Evolutionary conservation across 2,797 vertebrate species (phyloP), one percentile per base, ranked within the genome.

Genomic region (Eptatretus atami): DNA sequence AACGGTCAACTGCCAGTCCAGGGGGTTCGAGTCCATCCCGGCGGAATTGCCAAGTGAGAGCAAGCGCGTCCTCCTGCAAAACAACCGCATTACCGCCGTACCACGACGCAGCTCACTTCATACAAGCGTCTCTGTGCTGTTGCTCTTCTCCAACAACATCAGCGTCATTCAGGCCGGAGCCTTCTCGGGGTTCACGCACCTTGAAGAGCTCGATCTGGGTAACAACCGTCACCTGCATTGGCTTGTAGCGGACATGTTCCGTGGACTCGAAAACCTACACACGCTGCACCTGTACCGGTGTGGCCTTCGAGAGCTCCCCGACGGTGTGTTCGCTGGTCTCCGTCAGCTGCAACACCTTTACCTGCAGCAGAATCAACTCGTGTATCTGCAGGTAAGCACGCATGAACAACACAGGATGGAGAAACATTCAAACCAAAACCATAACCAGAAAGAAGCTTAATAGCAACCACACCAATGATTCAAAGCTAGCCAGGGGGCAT

Each of bases 111-210:
- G 86, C 75, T n/a, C 57, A n/a, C 87, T 98, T 76, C 88, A 82
- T 71, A 72, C 82, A 4, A 79, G 82, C 69, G 82, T 84, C 11
- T 82, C 93, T 73, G 94, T 84, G 25, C 79, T 98, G 61, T 96
- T 88, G 92, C 81, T 98, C 73, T 98, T 96, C 74, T 88, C 86
- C 74, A 98, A 98, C 74, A 96, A 98, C 73, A 86, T 98, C 72
- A 86, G 84, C 12, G 86, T 82, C 75, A 87, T 98, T 0, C 84
- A 93, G 73, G 83, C 90, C 13, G 77, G 77, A 65, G 84, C 92
- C 64, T 98, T 98, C 53, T 79, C 79, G 1, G 92, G 86, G 69
- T 94, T 98, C 2, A 72, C 75, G 25, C 76, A 84, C 71, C 75
- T 98, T 66, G 90, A 96, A 72, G 92, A 98, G 69, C 75, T 98